A percentile compares a stretch with the other conserved stretches of the same genome.
Conservation (phyloP, 2,113 vertebrate species). For the Aix galericulata region DNA sequence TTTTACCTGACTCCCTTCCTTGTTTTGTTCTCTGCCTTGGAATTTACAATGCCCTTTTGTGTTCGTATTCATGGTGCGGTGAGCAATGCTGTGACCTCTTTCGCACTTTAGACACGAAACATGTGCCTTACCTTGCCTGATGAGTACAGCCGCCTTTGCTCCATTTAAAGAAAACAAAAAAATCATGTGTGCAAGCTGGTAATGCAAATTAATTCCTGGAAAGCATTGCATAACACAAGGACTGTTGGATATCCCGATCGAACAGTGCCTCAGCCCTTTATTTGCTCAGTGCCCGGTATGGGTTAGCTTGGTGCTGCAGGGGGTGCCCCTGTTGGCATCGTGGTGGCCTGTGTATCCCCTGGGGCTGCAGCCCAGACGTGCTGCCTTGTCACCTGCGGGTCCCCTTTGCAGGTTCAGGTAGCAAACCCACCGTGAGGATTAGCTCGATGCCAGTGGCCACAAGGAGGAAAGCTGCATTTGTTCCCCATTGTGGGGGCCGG, state of each 20-base stretch:
- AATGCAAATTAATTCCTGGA: constrained; percentile 40
- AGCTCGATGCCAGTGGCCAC: background rate
- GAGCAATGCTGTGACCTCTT: constrained; percentile 62
- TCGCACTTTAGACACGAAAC: constrained; percentile 29
- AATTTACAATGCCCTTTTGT: constrained; percentile 68
- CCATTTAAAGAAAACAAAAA: background rate
- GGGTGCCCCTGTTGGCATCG: background rate
- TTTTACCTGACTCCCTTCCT: constrained; percentile 60
- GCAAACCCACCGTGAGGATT: constrained; percentile 27
- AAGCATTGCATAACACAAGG: background rate
- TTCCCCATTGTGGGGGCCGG: constrained; percentile 32
- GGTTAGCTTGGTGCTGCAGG: background rate
- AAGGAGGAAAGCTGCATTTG: constrained; percentile 17
- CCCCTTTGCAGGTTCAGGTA: constrained; percentile 33
- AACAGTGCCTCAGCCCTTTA: background rate
- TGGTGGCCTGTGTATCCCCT: too few relatives aligned
- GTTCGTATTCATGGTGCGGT: constrained; percentile 47
- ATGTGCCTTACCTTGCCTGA: constrained; percentile 44
- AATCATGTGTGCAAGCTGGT: background rate
- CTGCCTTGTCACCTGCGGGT: background rate
- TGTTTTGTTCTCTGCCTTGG: constrained; percentile 57
- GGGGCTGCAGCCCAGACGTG: background rate
- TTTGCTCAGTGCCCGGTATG: background rate
- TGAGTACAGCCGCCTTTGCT: background rate
- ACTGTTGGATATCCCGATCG: background rate